Conservation (phyloP, 1,140 invertebrate species). For the Nilaparvata lugens region DNA sequence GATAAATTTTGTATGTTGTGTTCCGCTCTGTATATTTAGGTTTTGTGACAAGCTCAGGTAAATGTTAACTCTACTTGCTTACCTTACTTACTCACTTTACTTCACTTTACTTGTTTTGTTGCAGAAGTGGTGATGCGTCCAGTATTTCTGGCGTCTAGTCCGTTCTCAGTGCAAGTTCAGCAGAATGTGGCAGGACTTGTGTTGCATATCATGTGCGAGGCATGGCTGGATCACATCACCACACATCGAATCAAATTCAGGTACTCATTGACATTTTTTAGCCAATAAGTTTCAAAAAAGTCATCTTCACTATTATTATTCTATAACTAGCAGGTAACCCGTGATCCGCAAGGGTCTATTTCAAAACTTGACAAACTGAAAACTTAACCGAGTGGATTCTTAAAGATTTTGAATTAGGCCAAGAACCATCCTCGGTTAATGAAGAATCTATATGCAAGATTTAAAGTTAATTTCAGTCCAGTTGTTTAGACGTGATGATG, state of each 20-base stretch:
- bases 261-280: no score
- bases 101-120: conserved; percentile 29
- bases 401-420: no score
- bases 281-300: background rate
- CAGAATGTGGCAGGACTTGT: conserved; percentile 61
- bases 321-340: no score
- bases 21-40: no score
- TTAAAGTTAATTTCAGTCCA: no score
- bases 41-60: background rate
- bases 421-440: no score
- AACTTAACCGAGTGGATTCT: background rate
- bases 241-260: conserved; percentile 68
- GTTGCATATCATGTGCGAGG: conserved; percentile 68
- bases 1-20: no score
- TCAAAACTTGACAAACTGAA: no score
- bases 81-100: background rate
- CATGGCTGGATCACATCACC: conserved; percentile 76
- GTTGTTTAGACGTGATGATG: no score
- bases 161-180: conserved; percentile 39
- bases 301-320: background rate
- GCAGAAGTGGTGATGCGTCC: conserved; percentile 62
- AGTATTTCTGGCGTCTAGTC: conserved; percentile 55
- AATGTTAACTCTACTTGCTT: background rate
- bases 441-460: no score
- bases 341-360: no score